Evolutionary conservation across 2,797 vertebrate species (phyloP).

Genomic region (Champsocephalus gunnari): DNA sequence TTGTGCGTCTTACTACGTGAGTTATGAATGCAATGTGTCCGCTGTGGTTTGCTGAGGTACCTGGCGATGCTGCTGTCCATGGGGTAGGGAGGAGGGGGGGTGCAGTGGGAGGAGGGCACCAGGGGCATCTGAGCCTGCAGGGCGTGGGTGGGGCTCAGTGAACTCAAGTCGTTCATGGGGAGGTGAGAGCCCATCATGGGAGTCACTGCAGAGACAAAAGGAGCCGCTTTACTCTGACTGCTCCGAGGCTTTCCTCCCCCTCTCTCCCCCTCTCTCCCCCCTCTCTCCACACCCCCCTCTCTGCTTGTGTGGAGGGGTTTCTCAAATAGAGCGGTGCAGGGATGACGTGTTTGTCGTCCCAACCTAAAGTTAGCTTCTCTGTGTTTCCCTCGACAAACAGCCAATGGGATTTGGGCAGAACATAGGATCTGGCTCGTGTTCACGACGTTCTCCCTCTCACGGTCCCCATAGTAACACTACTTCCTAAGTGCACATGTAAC

Average conservation of each 20-base stretch:
- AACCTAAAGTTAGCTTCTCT: too few relatives aligned
- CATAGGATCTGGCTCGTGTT: too few relatives aligned
- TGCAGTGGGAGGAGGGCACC: conserved; percentile 98
- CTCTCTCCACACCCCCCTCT: too few relatives aligned
- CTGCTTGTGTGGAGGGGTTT: too few relatives aligned
- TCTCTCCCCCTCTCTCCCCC: too few relatives aligned
- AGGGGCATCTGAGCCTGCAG: conserved; percentile 95
- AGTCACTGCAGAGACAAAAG: conserved; percentile 89
- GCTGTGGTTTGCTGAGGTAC: conserved; percentile 82
- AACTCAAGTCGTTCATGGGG: conserved; percentile 98
- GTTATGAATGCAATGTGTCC: conserved; percentile 28
- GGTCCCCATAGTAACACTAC: too few relatives aligned
- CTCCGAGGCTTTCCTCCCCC: conserved; percentile 20
- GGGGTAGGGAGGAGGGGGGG: conserved; percentile 98
- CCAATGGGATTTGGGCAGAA: too few relatives aligned
- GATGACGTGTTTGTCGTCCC: too few relatives aligned
- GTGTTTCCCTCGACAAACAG: too few relatives aligned
- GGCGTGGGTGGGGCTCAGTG: conserved; percentile 95
- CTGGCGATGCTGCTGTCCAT: conserved; percentile 99
- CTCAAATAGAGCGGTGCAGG: too few relatives aligned
- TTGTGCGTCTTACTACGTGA: background rate
- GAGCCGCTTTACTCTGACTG: conserved; percentile 55
- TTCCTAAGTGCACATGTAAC: too few relatives aligned
- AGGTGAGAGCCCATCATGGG: conserved; percentile 98
- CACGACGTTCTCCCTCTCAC: too few relatives aligned